A percentile compares a stretch with the other conserved stretches of the same genome.
Evolutionary conservation across 1,140 invertebrate species (phyloP).

Genomic region (Drosophila arizonae): DNA sequence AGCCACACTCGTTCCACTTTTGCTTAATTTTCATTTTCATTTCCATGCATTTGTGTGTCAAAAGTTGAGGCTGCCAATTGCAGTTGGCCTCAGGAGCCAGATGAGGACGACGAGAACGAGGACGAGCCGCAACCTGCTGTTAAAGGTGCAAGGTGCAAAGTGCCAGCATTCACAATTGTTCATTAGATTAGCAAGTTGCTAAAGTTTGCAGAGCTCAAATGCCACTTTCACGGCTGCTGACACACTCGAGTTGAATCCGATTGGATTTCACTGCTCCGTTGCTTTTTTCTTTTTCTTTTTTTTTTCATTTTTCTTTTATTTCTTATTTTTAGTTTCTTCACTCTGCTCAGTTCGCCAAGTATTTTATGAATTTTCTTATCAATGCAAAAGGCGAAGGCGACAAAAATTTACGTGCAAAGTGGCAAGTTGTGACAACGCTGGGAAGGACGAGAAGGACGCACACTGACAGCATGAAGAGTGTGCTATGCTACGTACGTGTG

Average conservation of each 20-base stretch:
- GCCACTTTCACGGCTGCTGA: constrained; percentile 78
- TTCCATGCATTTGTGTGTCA: constrained; percentile 43
- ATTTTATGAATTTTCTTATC: constrained; percentile 82
- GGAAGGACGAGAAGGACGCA: constrained; percentile 9
- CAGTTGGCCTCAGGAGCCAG: constrained; percentile 39
- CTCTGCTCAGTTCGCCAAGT: constrained; percentile 26
- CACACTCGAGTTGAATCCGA: constrained; percentile 67
- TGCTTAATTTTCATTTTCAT: constrained; percentile 35
- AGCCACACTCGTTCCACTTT: not conserved
- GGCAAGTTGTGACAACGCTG: constrained; percentile 72
- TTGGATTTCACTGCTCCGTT: constrained; percentile 49
- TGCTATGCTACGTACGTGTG: constrained; percentile 14
- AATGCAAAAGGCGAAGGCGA: constrained; percentile 68
- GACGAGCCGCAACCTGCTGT: constrained; percentile 36
- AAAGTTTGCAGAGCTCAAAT: constrained; percentile 75
- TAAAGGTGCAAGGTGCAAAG: constrained; percentile 54
- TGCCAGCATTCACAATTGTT: constrained; percentile 74
- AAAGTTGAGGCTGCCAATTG: constrained; percentile 64
- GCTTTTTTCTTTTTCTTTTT: not conserved
- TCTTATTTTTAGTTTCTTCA: not conserved
- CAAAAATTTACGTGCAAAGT: constrained; percentile 79
- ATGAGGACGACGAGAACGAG: constrained; percentile 6
- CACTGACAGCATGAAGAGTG: constrained; percentile 8
- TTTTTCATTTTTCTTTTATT: not conserved
- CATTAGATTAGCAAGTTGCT: constrained; percentile 78